Base-by-base conservation (phyloP, 2,888 invertebrate species). In the Lamellibrachia satsuma region DNA sequence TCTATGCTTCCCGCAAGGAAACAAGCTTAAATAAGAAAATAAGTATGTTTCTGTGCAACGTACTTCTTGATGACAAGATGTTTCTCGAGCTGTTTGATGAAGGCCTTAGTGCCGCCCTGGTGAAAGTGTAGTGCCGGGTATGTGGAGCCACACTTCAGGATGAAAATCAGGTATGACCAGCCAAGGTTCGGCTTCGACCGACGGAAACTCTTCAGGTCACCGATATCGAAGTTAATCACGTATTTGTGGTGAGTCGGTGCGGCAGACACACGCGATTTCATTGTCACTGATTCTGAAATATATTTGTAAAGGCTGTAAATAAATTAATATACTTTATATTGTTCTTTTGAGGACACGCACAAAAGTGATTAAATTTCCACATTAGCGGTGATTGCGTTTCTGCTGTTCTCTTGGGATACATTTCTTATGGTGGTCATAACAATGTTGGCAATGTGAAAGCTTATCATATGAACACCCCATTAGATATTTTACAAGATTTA, bases 111-210 rank as follows among this genome's bases (percentile, higher is more conserved):
- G 95, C 98, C 98, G 0, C 98, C 98, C 94, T 98, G 97, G 96
- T 98, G 98, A 97, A 99, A 99, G 96, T 98, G 98, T 95, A 99
- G 98, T 7, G 98, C 98, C 94, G 98, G 98, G 94, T 98, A 97
- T 95, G 97, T 97, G 0, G 98, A 97, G 92, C 98, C 97, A 96
- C 98, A 97, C 94, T 97, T 97, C 94, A 98, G 97, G 94, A 98
- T 97, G 94, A 98, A 97, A 90, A 96, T 96, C 22, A 96, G 94
- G 93, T 95, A 96, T 0, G 96, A 95, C 96, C 96, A 95, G 92
- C 95, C 95, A 94, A 96, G 95, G 94, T 95, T 95, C 92, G 96
- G 95, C 52, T 96, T 95, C 93, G 95, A 96, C 52, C 96, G 95
- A 93, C 96, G 96, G 95, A 98, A 98, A 93, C 97, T 97, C 95